phyloP scores from a whole-genome alignment of 2,113 vertebrate genomes.

The Hemibagrus wyckioides region DNA sequence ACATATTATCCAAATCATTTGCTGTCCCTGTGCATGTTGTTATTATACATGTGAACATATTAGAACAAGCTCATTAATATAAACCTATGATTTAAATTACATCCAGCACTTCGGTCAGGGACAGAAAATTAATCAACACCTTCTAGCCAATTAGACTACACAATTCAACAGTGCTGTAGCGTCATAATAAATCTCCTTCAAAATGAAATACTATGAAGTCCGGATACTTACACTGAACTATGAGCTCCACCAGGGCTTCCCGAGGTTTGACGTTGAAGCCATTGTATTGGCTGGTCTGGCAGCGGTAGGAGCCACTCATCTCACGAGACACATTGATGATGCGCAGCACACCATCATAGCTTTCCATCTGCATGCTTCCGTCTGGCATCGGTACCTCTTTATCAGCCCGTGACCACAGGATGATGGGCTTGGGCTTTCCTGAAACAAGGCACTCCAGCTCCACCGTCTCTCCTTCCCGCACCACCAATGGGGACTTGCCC shows the following conservation, averaged over 20 bases:
- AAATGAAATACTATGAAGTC: neutral
- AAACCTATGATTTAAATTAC: neutral
- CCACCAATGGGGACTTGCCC: constrained; percentile 94
- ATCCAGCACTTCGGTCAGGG: neutral
- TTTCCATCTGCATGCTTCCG: constrained; percentile 91
- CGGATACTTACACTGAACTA: constrained; percentile 89
- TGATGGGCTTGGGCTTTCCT: constrained; percentile 97
- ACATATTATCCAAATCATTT: neutral
- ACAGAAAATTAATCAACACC: neutral
- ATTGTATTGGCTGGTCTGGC: constrained; percentile 98
- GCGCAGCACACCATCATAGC: constrained; percentile 92
- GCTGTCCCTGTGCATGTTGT: neutral
- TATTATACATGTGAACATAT: neutral
- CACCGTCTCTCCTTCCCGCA: constrained; percentile 92
- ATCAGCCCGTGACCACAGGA: constrained; percentile 94
- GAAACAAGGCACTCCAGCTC: constrained; percentile 99
- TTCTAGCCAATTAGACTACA: neutral
- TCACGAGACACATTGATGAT: constrained; percentile 93
- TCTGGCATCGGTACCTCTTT: constrained; percentile 94
- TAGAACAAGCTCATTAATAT: neutral
- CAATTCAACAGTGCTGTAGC: neutral
- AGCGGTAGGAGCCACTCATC: constrained; percentile 93
- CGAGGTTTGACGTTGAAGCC: constrained; percentile 96
- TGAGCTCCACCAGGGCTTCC: constrained; percentile 93
- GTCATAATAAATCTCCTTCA: neutral